Conservation (phyloP, 2,113 vertebrate genomes). For the Petaurus breviceps region DNA sequence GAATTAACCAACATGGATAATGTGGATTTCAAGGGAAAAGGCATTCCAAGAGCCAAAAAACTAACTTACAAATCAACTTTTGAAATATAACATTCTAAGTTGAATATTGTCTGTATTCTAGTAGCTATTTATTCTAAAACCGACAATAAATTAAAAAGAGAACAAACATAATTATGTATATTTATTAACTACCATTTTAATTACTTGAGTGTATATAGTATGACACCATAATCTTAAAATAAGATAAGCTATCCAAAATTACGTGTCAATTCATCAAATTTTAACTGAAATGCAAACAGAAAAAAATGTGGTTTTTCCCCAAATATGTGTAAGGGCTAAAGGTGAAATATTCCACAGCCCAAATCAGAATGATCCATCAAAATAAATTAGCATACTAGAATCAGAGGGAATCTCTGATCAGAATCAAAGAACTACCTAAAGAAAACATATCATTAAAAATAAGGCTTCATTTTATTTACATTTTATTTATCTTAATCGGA, state of each 20-base stretch:
- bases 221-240: not conserved
- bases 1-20: not conserved
- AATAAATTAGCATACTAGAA: not conserved
- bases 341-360: not conserved
- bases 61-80: no score
- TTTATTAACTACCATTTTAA: not conserved
- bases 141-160: not conserved
- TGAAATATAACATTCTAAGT: not conserved
- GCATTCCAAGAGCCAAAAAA: not conserved
- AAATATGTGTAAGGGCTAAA: not conserved
- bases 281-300: not conserved
- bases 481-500: constrained; percentile 7
- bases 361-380: not conserved
- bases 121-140: not conserved
- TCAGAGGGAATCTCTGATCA: not conserved
- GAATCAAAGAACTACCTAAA: constrained; percentile 23
- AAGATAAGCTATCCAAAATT: not conserved
- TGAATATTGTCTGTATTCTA: not conserved
- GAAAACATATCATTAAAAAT: not conserved
- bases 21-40: not conserved
- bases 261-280: not conserved
- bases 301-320: not conserved
- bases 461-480: constrained; percentile 12
- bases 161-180: not conserved
- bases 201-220: not conserved